phyloP scores from a whole-genome alignment of 2,888 invertebrate species.

The Caenorhabditis sp. region DNA sequence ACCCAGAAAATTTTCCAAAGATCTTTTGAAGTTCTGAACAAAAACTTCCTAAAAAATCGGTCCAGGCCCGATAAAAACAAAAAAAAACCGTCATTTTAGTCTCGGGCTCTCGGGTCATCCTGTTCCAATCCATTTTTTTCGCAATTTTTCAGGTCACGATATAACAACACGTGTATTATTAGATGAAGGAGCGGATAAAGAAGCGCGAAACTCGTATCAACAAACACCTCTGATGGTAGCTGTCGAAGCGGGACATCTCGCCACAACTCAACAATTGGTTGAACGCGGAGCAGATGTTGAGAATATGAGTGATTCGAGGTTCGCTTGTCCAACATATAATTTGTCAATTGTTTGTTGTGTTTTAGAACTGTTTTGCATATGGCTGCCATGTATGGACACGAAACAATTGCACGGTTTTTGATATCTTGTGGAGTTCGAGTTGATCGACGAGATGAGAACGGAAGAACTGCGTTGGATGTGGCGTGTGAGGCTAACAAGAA shows the following conservation, averaged over 20 bases:
- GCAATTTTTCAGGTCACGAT: slow-evolving; percentile 72
- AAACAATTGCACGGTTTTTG: slow-evolving; percentile 71
- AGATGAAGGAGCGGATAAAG: slow-evolving; percentile 72
- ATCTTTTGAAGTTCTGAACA: no score
- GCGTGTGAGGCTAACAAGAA: slow-evolving; percentile 26
- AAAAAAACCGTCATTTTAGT: no score
- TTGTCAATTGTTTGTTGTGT: not conserved
- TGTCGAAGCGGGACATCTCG: slow-evolving; percentile 70
- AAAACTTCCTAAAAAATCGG: no score
- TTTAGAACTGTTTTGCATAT: slow-evolving; percentile 73
- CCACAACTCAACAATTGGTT: slow-evolving; percentile 39
- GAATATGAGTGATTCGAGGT: slow-evolving; percentile 61
- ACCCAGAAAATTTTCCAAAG: no score
- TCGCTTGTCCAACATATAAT: not conserved
- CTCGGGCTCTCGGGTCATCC: no score
- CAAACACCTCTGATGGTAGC: slow-evolving; percentile 74
- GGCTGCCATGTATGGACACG: slow-evolving; percentile 72
- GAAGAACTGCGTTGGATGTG: slow-evolving; percentile 40
- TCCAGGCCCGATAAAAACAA: no score
- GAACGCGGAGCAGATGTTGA: slow-evolving; percentile 67
- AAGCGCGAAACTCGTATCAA: slow-evolving; percentile 72
- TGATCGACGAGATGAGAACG: slow-evolving; percentile 34
- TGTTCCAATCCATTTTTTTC: no score
- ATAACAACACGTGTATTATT: slow-evolving; percentile 71
- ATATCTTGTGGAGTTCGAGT: slow-evolving; percentile 71